phyloP scores from a whole-genome alignment of 2,888 invertebrate genomes.

The Cheilosia variabilis region DNA sequence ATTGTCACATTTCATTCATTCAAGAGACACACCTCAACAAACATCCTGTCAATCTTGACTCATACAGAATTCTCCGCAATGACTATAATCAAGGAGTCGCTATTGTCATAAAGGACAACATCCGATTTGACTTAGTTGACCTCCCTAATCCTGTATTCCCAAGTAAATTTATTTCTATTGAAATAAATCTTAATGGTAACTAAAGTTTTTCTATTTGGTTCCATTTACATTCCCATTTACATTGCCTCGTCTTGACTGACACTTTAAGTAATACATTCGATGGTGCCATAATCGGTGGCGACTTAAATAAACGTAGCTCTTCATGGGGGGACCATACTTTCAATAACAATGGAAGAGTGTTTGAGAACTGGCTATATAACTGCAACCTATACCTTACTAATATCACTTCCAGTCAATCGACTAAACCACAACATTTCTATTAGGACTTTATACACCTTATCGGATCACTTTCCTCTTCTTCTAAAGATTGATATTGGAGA shows the following conservation, averaged over 20 bases:
- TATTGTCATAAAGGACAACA: background rate
- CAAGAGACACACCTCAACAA: background rate
- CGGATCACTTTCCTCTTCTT: constrained; percentile 9
- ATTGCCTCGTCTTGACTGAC: background rate
- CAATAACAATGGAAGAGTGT: background rate
- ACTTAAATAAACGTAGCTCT: background rate
- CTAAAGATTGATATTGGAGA: background rate
- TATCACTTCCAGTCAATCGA: background rate
- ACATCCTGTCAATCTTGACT: background rate
- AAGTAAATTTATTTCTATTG: too few relatives aligned
- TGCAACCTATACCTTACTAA: background rate
- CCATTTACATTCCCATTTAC: too few relatives aligned
- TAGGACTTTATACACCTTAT: background rate
- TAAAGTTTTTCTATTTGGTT: too few relatives aligned
- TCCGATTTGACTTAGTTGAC: background rate
- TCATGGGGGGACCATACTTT: background rate
- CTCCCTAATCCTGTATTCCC: background rate
- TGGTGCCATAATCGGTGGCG: background rate
- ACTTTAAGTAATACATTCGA: background rate
- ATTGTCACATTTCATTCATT: background rate
- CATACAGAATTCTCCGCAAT: background rate
- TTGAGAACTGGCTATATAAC: background rate
- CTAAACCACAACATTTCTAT: background rate
- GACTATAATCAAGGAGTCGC: background rate
- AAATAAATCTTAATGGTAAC: too few relatives aligned